A percentile compares a stretch with the other conserved stretches of the same genome.
Conservation (phyloP, 2,797 vertebrate species). For the Propithecus deckenii region DNA sequence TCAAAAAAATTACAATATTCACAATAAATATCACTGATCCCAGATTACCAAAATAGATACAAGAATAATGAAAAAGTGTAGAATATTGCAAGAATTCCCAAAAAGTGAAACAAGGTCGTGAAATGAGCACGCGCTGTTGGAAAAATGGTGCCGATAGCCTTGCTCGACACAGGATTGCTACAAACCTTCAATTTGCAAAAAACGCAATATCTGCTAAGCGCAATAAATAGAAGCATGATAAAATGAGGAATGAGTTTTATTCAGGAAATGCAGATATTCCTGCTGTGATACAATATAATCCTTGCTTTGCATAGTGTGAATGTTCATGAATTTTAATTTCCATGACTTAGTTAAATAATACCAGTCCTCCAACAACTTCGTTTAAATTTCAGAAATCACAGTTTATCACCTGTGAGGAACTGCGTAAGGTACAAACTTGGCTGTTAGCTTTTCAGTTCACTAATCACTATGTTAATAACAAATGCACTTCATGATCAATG, state of each 20-base stretch:
- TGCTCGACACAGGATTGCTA: not conserved
- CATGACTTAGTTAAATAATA: not conserved
- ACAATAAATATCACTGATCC: not conserved
- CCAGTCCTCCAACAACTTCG: not conserved
- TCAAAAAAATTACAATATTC: not conserved
- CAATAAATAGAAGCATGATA: not conserved
- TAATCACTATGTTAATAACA: not conserved
- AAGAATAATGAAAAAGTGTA: not conserved
- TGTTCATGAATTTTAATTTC: not conserved
- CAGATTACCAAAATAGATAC: too few relatives aligned
- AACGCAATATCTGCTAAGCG: fast-evolving
- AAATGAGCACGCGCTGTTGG: too few relatives aligned
- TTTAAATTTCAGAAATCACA: not conserved
- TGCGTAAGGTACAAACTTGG: not conserved
- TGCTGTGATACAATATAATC: too few relatives aligned
- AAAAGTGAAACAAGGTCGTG: not conserved
- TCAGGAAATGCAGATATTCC: not conserved
- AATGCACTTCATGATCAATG: not conserved
- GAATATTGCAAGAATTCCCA: not conserved
- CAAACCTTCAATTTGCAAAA: not conserved
- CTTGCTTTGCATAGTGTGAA: not conserved
- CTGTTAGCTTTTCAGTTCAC: not conserved
- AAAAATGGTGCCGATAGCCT: not conserved
- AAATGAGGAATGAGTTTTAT: not conserved
- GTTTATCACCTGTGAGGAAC: not conserved